phyloP scores from a whole-genome alignment of 2,113 vertebrate species.

The Prunella fulvescens region DNA sequence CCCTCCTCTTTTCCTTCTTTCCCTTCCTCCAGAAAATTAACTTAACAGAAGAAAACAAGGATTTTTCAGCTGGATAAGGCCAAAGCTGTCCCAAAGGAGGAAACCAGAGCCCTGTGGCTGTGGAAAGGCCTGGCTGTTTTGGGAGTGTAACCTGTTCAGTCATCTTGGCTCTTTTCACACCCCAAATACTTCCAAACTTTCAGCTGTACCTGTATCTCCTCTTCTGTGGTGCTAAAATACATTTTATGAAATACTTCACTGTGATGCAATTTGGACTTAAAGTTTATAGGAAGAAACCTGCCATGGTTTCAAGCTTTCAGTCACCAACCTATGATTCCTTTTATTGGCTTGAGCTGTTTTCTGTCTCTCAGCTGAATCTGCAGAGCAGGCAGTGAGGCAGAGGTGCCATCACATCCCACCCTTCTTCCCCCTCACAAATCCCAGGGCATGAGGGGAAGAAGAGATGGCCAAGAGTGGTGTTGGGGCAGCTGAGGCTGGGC shows the following conservation, averaged over 20 bases:
- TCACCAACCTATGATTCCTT: background rate
- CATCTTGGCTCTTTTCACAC: background rate
- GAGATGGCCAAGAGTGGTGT: fast-evolving
- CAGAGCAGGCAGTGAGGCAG: background rate
- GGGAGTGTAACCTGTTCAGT: background rate
- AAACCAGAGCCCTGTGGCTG: background rate
- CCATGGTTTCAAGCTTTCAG: background rate
- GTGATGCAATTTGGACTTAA: background rate
- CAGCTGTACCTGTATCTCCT: background rate
- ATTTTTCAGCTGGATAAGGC: background rate
- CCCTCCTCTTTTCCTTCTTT: too few species aligned
- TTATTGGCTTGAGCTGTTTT: background rate
- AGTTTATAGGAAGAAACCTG: background rate
- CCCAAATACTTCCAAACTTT: background rate
- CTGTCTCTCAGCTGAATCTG: background rate
- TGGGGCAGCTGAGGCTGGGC: background rate
- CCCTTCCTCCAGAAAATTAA: background rate
- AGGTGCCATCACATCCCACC: background rate
- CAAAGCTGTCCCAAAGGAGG: background rate
- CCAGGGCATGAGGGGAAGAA: background rate
- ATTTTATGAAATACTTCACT: background rate
- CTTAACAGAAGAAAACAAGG: background rate
- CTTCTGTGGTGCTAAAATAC: background rate
- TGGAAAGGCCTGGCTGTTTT: background rate
- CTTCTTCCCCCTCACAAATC: background rate